Evolutionary conservation across 2,797 vertebrate genomes (phyloP).

Genomic region (Xyrichtys novacula): DNA sequence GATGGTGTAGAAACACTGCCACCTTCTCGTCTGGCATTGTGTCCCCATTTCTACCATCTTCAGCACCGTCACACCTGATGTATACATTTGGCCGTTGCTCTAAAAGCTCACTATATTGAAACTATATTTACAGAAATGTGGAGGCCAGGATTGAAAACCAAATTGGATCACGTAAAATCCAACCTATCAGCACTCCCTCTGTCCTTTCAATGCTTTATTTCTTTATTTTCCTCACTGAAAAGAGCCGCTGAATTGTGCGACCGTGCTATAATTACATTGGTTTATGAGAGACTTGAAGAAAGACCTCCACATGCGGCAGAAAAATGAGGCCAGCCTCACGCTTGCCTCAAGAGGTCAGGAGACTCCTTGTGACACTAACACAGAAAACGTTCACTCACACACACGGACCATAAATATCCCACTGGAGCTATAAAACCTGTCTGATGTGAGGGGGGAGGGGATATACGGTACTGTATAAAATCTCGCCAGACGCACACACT

Average conservation of each 20-base stretch:
- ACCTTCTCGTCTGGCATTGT: too few species aligned
- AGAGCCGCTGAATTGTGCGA: not conserved
- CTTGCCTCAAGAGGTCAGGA: constrained; percentile 12
- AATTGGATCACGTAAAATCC: not conserved
- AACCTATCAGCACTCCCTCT: not conserved
- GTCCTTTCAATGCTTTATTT: not conserved
- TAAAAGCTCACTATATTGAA: not conserved
- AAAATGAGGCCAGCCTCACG: not conserved
- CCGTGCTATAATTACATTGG: not conserved
- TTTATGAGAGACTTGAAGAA: not conserved
- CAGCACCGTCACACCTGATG: too few species aligned
- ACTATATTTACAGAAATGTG: constrained; percentile 14
- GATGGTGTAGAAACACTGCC: too few species aligned
- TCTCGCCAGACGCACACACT: constrained; percentile 9
- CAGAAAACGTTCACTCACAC: constrained; percentile 18
- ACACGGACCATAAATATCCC: constrained; percentile 52
- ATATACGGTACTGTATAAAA: constrained; percentile 51
- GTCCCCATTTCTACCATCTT: too few species aligned
- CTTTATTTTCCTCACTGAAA: not conserved
- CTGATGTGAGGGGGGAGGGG: constrained; percentile 54
- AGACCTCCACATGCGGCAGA: not conserved
- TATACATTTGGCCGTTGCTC: too few species aligned
- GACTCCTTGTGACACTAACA: not conserved
- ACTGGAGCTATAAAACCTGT: constrained; percentile 53
- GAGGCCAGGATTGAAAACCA: not conserved